Percentiles rank a stretch among this genome's conserved stretches.
Conservation (phyloP, 2,888 invertebrate species). For the Dysmachus trigonus region DNA sequence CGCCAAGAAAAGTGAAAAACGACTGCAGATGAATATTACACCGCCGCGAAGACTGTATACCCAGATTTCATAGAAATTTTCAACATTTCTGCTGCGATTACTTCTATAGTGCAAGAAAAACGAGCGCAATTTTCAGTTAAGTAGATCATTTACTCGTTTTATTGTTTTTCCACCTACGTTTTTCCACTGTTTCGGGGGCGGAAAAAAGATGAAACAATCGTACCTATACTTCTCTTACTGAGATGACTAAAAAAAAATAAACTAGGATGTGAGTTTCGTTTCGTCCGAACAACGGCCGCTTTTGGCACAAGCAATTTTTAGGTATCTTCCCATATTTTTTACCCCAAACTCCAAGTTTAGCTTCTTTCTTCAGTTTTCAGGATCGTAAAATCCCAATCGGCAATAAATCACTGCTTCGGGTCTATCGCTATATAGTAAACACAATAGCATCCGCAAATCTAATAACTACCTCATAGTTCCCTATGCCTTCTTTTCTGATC, state of each 20-base stretch:
- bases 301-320: background rate
- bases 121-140: slow-evolving; percentile 46
- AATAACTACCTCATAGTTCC: background rate
- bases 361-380: background rate
- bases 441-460: background rate
- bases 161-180: slow-evolving; percentile 37
- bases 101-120: slow-evolving; percentile 44
- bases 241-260: background rate
- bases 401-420: background rate
- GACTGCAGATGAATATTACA: slow-evolving; percentile 38
- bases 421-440: background rate
- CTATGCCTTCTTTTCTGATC: background rate
- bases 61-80: slow-evolving; percentile 14
- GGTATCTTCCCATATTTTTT: background rate
- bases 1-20: slow-evolving; percentile 37
- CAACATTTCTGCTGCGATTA: slow-evolving; percentile 17
- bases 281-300: background rate
- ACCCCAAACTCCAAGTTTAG: background rate
- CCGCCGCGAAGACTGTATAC: slow-evolving; percentile 6
- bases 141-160: slow-evolving; percentile 47
- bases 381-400: background rate
- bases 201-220: background rate
- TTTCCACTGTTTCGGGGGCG: background rate
- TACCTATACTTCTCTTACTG: background rate
- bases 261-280: background rate